A percentile compares a stretch with the other conserved stretches of the same genome.
Conservation (phyloP, 1,140 invertebrate genomes). For the Octopus sinensis region DNA sequence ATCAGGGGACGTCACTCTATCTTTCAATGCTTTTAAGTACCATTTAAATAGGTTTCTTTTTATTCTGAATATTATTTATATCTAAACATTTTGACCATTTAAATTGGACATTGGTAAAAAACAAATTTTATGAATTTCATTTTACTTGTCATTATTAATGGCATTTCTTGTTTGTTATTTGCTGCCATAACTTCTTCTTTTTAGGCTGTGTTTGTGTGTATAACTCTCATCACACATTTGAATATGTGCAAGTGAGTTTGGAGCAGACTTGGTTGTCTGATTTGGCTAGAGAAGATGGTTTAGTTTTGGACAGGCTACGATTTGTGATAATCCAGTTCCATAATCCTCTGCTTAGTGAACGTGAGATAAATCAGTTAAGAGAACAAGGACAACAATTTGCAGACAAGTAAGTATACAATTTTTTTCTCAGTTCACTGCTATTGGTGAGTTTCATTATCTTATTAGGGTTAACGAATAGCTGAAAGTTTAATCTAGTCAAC, state of each 20-base stretch:
- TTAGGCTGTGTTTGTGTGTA: conserved; percentile 72
- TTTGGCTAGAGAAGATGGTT: conserved; percentile 77
- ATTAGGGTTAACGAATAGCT: conserved; percentile 25
- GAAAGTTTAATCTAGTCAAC: no score
- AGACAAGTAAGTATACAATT: conserved; percentile 67
- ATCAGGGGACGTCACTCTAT: no score
- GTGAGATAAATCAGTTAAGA: conserved; percentile 75
- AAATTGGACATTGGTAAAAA: no score
- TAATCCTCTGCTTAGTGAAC: conserved; percentile 77
- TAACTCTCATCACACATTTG: conserved; percentile 85
- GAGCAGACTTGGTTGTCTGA: conserved; percentile 88
- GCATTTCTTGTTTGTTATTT: no score
- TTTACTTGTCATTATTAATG: no score
- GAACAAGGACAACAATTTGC: conserved; percentile 88
- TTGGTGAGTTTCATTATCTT: conserved; percentile 19
- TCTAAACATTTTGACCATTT: no score
- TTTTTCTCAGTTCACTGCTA: background rate
- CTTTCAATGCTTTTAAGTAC: no score
- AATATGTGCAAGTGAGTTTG: conserved; percentile 85
- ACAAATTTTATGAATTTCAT: no score
- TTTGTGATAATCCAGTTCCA: conserved; percentile 87
- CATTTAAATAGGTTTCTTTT: no score
- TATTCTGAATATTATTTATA: no score
- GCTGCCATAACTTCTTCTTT: conserved; percentile 24
- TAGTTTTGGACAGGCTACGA: conserved; percentile 81